Evolutionary conservation across 2,797 vertebrate genomes (phyloP), one percentile per base, ranked within the genome.

Genomic region (Tadarida brasiliensis): DNA sequence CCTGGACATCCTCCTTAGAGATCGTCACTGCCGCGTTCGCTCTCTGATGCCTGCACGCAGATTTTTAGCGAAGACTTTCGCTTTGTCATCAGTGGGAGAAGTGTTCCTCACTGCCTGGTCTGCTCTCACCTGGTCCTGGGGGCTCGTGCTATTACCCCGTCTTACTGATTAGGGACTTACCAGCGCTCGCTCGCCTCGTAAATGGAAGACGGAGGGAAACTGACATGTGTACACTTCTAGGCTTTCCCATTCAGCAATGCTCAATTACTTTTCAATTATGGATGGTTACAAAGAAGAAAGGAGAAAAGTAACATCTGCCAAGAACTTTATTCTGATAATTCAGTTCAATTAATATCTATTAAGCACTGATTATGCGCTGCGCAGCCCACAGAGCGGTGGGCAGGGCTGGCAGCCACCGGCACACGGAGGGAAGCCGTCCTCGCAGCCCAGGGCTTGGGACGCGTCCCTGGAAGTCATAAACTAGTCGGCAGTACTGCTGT

Each of bases 331-430:
- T 91, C 28, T 30, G 90, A 81, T 39, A 54, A 51, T 76, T 92
- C n/a, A 14, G 68, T 20, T 91, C 71, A 93, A 17, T 70, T 90
- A 90, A 76, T 87, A 92, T 70, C 77, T 94, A 84, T 92, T 80
- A 90, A 73, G n/a, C 30, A 70, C 7, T 56, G 30, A 84, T 51
- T 65, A 82, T 26, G 30, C 30, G 26, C 44, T n/a, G 70, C 86
- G 17, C n/a, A 71, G 5, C 30, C 39, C 20, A 1, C 14, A 49
- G 39, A 49, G 20, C 16, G 19, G 35, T 2, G 14, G 5, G 47
- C 63, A 61, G 15, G 30, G 59, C 22, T 30, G 61, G 30, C 6
- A n/a, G 71, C 44, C 17, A 54, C 49, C 17, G 14, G 8, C 1
- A 0, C 3, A 24, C 0, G 1, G 5, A 39, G 14, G 15, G n/a